Evolutionary conservation across 1,140 invertebrate species (phyloP).

Genomic region (Colletes latitarsis): DNA sequence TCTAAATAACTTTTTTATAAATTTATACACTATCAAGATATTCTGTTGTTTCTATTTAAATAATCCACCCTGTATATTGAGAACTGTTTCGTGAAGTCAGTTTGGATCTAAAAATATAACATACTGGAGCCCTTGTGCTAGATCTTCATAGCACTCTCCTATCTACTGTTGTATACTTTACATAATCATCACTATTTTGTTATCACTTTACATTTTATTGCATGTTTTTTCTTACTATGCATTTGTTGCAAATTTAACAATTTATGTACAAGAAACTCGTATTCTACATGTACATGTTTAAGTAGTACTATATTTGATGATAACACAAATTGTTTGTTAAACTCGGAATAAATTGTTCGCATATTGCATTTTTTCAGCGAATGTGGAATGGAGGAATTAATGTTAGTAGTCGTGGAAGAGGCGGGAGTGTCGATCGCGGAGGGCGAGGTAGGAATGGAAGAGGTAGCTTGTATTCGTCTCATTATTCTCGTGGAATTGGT

Average conservation of each 20-base stretch:
- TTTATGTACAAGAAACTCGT: background rate
- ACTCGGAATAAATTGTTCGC: background rate
- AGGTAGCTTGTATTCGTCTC: conserved; percentile 81
- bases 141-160: conserved; percentile 42
- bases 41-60: too few relatives aligned
- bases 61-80: conserved; percentile 44
- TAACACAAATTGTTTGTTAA: background rate
- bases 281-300: too few relatives aligned
- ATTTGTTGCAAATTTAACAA: conserved; percentile 13
- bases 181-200: conserved; percentile 30
- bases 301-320: too few relatives aligned
- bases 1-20: too few relatives aligned
- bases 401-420: conserved; percentile 80
- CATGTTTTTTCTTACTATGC: background rate
- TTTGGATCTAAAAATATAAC: conserved; percentile 68
- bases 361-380: conserved; percentile 67
- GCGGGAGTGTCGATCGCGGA: conserved; percentile 83
- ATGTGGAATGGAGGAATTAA: conserved; percentile 77
- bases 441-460: conserved; percentile 81
- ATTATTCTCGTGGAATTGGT: conserved; percentile 82
- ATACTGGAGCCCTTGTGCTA: conserved; percentile 63
- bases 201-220: background rate
- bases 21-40: too few relatives aligned
- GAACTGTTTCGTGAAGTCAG: conserved; percentile 55
- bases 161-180: conserved; percentile 35